These are phyloP conservation scores for Ophthalmotilapia sp. DNA, from an alignment of 2,113 vertebrate genomes.

Conservation along the genomic window DNA sequence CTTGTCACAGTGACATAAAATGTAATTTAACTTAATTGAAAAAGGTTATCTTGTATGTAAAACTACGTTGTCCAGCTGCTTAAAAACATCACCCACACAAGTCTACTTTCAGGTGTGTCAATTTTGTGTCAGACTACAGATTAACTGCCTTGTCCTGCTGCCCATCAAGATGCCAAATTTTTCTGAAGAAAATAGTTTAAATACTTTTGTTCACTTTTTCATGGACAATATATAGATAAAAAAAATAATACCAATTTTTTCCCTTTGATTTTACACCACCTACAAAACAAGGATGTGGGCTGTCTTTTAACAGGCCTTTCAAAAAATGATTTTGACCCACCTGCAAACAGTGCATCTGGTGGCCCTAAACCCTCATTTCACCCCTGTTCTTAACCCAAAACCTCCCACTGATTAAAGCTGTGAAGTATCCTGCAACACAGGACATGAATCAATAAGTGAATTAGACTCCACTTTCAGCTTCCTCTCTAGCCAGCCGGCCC, in stretches of 20 bases:
- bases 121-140: not conserved
- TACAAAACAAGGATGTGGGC: not conserved
- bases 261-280: not conserved
- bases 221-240: not conserved
- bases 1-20: not conserved
- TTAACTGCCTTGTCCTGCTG: not conserved
- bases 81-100: not conserved
- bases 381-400: slow-evolving; percentile 4
- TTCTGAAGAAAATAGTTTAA: not conserved
- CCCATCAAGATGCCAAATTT: not conserved
- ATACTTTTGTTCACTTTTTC: not conserved
- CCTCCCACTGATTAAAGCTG: slow-evolving; percentile 68
- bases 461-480: slow-evolving; percentile 79
- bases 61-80: not conserved
- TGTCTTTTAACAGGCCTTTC: not conserved
- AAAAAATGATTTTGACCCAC: slow-evolving; percentile 4
- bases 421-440: slow-evolving; percentile 78
- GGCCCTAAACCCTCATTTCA: not conserved
- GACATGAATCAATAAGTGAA: slow-evolving; percentile 85
- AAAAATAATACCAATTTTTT: not conserved
- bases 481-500: slow-evolving; percentile 68
- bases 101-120: not conserved
- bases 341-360: slow-evolving; percentile 28
- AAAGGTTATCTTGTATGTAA: not conserved
- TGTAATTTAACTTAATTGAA: not conserved